phyloP scores from a whole-genome alignment of 2,797 vertebrate species.

The Babyrousa celebensis region DNA sequence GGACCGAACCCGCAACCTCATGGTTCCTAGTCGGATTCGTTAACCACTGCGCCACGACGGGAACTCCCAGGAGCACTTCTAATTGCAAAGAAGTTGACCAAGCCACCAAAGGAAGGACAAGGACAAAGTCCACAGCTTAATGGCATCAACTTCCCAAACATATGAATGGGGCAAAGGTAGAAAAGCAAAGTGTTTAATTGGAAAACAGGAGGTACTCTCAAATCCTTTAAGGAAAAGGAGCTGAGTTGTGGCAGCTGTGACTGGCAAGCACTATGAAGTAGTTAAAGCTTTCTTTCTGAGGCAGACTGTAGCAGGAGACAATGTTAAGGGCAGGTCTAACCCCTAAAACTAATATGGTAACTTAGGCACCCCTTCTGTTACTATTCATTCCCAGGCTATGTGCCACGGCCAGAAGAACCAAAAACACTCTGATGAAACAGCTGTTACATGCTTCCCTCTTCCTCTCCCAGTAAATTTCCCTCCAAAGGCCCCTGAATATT shows the following conservation, averaged over 20 bases:
- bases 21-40: too few relatives aligned
- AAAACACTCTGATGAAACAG: neutral
- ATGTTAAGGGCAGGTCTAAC: neutral
- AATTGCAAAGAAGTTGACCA: slow-evolving; percentile 21
- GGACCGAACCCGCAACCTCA: too few relatives aligned
- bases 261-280: neutral
- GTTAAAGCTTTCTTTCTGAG: slow-evolving; percentile 14
- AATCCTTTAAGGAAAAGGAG: slow-evolving; percentile 52
- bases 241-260: neutral
- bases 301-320: neutral
- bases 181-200: slow-evolving; percentile 7
- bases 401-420: slow-evolving; percentile 5
- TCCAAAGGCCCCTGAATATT: slow-evolving; percentile 29
- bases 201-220: neutral
- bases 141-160: neutral
- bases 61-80: slow-evolving; percentile 25
- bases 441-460: neutral
- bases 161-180: slow-evolving; percentile 1
- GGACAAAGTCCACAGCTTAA: slow-evolving; percentile 28
- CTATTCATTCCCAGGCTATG: neutral
- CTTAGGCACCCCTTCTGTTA: neutral
- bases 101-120: slow-evolving; percentile 14
- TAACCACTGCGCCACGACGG: too few relatives aligned
- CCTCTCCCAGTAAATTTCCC: neutral
- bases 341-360: neutral